Percentiles rank a stretch among this genome's conserved stretches.
Conservation (phyloP, 2,113 vertebrate genomes). For the Narcine bancroftii region DNA sequence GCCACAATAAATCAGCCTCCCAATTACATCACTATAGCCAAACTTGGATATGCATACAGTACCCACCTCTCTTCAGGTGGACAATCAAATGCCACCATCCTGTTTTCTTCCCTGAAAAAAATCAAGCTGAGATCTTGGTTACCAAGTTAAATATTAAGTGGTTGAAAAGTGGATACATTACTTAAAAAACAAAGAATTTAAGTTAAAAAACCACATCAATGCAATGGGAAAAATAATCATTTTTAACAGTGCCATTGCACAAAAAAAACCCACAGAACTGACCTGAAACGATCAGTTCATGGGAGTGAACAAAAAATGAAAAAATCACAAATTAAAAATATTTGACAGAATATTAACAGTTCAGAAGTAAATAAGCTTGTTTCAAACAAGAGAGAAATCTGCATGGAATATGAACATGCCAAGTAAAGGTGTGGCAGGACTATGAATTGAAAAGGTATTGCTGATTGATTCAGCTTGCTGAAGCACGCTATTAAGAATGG, state of each 20-base stretch:
- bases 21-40: too few species aligned
- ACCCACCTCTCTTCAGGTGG: too few species aligned
- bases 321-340: neutral
- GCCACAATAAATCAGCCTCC: too few species aligned
- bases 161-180: neutral
- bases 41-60: too few species aligned
- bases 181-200: neutral
- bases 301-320: neutral
- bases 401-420: neutral
- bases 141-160: neutral
- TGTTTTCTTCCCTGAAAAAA: neutral
- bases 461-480: neutral
- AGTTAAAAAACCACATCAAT: neutral
- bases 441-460: neutral
- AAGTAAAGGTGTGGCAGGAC: neutral
- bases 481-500: neutral
- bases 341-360: neutral
- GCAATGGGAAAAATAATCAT: neutral
- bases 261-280: neutral
- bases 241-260: neutral
- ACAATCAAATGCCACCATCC: too few species aligned
- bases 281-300: neutral
- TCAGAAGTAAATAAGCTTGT: neutral
- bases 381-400: neutral
- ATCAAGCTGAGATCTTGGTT: neutral